Percentiles rank a stretch among this genome's conserved stretches.
Evolutionary conservation across 1,140 invertebrate species (phyloP).

Genomic region (Notospermus geniculatus): DNA sequence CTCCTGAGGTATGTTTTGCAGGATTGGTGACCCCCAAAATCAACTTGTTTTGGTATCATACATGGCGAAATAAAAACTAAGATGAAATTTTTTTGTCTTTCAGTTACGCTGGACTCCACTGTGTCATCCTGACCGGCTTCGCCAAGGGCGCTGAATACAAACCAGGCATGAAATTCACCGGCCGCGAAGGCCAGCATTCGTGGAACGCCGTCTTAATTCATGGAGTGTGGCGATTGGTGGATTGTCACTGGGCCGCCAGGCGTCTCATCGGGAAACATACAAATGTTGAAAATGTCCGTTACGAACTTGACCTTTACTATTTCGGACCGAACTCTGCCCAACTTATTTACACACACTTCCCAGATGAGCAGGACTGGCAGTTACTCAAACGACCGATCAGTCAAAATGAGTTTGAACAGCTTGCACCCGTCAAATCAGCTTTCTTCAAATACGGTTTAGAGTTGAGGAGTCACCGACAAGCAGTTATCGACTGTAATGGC

Average conservation of each 20-base stretch:
- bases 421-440: constrained; percentile 55
- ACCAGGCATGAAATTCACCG: constrained; percentile 53
- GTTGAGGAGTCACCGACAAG: constrained; percentile 51
- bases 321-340: constrained; percentile 54
- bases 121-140: constrained; percentile 54
- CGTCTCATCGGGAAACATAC: constrained; percentile 54
- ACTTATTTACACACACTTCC: constrained; percentile 56
- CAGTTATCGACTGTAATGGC: constrained; percentile 46
- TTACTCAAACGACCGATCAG: constrained; percentile 44
- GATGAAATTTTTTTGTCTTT: constrained; percentile 19
- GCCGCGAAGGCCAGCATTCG: constrained; percentile 50
- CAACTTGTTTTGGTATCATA: too few species aligned
- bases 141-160: constrained; percentile 56
- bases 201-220: constrained; percentile 57
- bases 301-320: constrained; percentile 56
- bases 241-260: constrained; percentile 56
- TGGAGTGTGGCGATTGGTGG: constrained; percentile 53
- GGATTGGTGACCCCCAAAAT: too few species aligned
- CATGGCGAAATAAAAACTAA: too few species aligned
- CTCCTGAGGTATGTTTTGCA: too few species aligned
- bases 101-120: constrained; percentile 55
- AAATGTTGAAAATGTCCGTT: constrained; percentile 47
- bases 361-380: constrained; percentile 54
- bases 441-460: constrained; percentile 57
- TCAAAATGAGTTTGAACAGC: constrained; percentile 54